Evolutionary conservation across 2,113 vertebrate species (phyloP).

Genomic region (Phoxinus phoxinus): DNA sequence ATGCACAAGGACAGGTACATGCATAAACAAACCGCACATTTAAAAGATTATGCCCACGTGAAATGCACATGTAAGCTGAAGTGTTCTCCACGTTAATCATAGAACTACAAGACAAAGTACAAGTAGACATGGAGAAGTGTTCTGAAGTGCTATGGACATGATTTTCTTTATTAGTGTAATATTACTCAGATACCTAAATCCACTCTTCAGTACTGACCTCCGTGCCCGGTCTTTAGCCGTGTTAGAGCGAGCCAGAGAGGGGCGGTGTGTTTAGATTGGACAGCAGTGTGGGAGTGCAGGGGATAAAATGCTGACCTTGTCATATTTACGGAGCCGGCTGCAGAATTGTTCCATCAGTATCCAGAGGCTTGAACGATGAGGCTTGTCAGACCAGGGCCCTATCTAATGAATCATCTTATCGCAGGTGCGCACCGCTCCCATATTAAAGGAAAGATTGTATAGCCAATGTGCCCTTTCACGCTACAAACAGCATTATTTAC

Average conservation of each 20-base stretch:
- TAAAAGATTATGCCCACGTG: not conserved
- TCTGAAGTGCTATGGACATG: not conserved
- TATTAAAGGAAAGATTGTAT: conserved; percentile 91
- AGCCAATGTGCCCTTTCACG: conserved; percentile 87
- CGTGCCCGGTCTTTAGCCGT: conserved; percentile 3
- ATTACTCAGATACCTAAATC: not conserved
- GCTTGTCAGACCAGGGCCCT: conserved; percentile 92
- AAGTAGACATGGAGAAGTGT: not conserved
- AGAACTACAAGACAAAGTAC: not conserved
- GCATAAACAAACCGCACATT: not conserved
- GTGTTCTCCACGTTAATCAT: not conserved
- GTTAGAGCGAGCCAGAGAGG: conserved; percentile 16
- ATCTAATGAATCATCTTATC: conserved; percentile 99
- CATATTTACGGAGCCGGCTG: conserved; percentile 91
- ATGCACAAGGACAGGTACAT: conserved; percentile 97
- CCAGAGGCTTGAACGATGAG: conserved; percentile 96
- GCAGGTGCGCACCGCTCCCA: conserved; percentile 90
- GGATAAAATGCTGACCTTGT: conserved; percentile 96
- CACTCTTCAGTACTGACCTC: conserved; percentile 12
- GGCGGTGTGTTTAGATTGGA: conserved; percentile 43
- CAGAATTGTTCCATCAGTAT: conserved; percentile 97
- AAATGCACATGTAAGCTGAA: not conserved
- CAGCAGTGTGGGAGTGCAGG: conserved; percentile 31
- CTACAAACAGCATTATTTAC: conserved; percentile 87
- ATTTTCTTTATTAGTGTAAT: conserved; percentile 1